Evolutionary conservation across 2,797 vertebrate genomes (phyloP).

Genomic region (Buceros bicornis): DNA sequence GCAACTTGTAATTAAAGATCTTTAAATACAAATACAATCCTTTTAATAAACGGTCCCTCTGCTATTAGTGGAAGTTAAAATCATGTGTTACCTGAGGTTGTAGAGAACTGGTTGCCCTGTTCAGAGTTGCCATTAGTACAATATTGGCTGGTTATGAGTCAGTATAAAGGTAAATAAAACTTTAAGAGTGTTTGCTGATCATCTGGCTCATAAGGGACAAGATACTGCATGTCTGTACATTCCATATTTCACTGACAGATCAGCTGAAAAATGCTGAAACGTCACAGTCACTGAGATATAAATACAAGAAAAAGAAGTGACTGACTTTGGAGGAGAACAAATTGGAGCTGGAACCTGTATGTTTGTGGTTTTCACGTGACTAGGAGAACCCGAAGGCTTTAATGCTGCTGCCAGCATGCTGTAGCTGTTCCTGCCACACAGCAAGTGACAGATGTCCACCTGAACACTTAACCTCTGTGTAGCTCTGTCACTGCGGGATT

Average conservation of each 20-base stretch:
- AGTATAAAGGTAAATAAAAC: neutral
- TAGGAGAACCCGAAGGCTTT: neutral
- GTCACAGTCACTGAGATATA: neutral
- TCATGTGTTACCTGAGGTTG: neutral
- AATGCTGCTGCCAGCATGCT: neutral
- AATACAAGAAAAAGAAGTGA: fast-evolving
- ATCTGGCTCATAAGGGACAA: neutral
- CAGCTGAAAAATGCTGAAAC: neutral
- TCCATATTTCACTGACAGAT: neutral
- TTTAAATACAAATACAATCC: neutral
- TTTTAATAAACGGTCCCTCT: neutral
- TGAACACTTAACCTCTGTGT: too few relatives aligned
- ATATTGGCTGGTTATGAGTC: neutral
- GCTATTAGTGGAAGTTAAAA: neutral
- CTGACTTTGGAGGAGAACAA: neutral
- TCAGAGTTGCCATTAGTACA: neutral
- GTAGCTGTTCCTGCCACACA: neutral
- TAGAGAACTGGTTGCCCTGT: neutral
- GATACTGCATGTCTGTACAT: neutral
- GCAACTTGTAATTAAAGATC: neutral
- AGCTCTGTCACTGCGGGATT: fast-evolving
- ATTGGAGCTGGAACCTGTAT: fast-evolving
- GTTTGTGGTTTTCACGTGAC: neutral
- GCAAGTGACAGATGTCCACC: neutral
- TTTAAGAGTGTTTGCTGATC: neutral